phyloP scores from a whole-genome alignment of 2,888 invertebrate species.

The Sericinus montela region DNA sequence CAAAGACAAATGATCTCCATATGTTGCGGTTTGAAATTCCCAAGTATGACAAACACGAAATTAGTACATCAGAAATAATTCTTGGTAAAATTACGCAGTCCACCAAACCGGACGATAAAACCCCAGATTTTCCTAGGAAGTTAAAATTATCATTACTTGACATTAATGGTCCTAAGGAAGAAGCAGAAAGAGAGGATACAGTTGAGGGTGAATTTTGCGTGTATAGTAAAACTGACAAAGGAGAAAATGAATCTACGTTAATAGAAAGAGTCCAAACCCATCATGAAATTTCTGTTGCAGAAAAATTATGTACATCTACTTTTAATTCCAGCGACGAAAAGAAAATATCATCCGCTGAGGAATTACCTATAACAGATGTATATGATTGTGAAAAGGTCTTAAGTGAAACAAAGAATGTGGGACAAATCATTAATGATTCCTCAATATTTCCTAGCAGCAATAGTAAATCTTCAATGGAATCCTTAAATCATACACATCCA shows the following conservation, averaged over 20 bases:
- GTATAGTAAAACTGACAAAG: too few relatives aligned
- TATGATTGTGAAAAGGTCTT: neutral
- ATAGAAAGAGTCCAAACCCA: conserved; percentile 36
- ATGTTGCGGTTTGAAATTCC: conserved; percentile 28
- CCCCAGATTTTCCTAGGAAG: too few relatives aligned
- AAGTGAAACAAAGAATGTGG: neutral
- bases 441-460: neutral
- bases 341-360: neutral
- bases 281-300: conserved; percentile 45
- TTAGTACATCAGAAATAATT: conserved; percentile 41
- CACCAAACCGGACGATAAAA: neutral
- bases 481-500: neutral
- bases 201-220: too few relatives aligned
- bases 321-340: neutral
- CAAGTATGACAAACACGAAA: conserved; percentile 42
- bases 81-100: conserved; percentile 7
- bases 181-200: neutral
- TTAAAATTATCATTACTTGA: too few relatives aligned
- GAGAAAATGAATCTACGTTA: conserved; percentile 4
- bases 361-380: neutral
- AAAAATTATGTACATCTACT: conserved; percentile 22
- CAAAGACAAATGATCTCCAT: neutral
- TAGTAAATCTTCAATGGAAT: neutral
- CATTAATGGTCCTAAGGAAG: neutral
- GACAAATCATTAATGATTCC: neutral